Base-by-base conservation (phyloP, 2,113 vertebrate species). In the Cricetomys ansorgei region DNA sequence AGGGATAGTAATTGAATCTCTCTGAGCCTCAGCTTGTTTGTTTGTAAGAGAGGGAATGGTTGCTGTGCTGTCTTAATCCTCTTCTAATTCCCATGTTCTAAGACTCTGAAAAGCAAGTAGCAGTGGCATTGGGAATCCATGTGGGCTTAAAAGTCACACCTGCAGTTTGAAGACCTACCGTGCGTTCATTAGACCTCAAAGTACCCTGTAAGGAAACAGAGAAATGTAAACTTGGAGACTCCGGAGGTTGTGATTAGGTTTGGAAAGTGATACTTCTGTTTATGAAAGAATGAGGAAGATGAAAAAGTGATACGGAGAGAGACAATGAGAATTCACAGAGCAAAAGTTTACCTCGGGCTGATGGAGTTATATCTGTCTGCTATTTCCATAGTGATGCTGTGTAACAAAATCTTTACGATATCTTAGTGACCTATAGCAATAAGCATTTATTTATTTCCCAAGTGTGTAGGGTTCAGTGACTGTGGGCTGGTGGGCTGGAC, bases 141-240 rank as follows among this genome's bases (percentile, higher is more conserved):
- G 1, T 67, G 48, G 40, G 1, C 50, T 92, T 88, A n/a, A 64
- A 85, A 87, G 59, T 69, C 70, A 88, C 43, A 45, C 57, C n/a
- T 40, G 87, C 13, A 40, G 37, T 76, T 91, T 93, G 89, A 95
- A 77, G n/a, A 76, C 84, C 65, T 62, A 45, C 76, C 17, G 1
- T 48, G 50, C 64, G 62, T 21, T 96, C n/a, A 53, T 31, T 45
- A 17, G 48, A 10, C 40, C 59, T 72, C 59, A 87, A 93, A 93
- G 29, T 84, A 81, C 19, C 88, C n/a, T n/a, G 12, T 62, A 91
- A 88, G 64, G 84, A 93, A 91, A 93, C 37, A 84, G 84, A 93
- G 84, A 90, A 92, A 94, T 69, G 43, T 77, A 77, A 95, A 83
- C 53, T 23, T 53, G 25, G 59, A 62, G 25, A 79, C 21, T 88